phyloP scores from a whole-genome alignment of 2,888 invertebrate species.

The Dendrolimus houi region DNA sequence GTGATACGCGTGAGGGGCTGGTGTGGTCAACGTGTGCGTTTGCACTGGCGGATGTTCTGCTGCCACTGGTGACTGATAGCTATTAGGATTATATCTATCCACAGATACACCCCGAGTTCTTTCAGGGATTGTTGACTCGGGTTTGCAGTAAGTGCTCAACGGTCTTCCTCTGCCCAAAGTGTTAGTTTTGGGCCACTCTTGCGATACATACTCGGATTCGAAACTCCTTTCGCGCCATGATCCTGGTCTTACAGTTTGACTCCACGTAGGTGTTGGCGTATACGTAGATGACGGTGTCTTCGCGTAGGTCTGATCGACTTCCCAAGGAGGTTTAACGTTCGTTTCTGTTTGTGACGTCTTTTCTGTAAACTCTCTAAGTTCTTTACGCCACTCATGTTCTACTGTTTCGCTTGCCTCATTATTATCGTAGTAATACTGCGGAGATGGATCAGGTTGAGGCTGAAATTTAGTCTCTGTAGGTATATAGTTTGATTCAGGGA shows the following conservation, averaged over 20 bases:
- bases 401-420: constrained; percentile 53
- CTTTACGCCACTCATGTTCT: constrained; percentile 68
- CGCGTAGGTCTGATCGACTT: constrained; percentile 45
- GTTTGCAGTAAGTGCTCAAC: constrained; percentile 49
- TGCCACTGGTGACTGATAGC: constrained; percentile 52
- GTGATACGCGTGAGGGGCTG: constrained; percentile 52
- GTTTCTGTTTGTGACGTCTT: constrained; percentile 46
- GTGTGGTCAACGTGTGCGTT: constrained; percentile 60
- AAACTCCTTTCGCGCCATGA: constrained; percentile 66
- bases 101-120: constrained; percentile 62
- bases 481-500: constrained; percentile 63
- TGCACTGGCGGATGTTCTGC: constrained; percentile 64
- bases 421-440: constrained; percentile 63
- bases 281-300: constrained; percentile 41
- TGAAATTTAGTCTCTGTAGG: constrained; percentile 59
- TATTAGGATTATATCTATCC: constrained; percentile 63
- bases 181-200: constrained; percentile 60
- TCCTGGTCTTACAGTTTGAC: constrained; percentile 62
- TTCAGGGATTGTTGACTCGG: constrained; percentile 38
- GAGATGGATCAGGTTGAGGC: constrained; percentile 62
- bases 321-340: constrained; percentile 60
- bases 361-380: constrained; percentile 66
- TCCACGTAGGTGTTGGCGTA: constrained; percentile 62
- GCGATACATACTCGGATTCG: constrained; percentile 58
- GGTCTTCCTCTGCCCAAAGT: constrained; percentile 61